Base-by-base conservation (phyloP, 1,140 invertebrate genomes). In the Odontomachus brunneus region DNA sequence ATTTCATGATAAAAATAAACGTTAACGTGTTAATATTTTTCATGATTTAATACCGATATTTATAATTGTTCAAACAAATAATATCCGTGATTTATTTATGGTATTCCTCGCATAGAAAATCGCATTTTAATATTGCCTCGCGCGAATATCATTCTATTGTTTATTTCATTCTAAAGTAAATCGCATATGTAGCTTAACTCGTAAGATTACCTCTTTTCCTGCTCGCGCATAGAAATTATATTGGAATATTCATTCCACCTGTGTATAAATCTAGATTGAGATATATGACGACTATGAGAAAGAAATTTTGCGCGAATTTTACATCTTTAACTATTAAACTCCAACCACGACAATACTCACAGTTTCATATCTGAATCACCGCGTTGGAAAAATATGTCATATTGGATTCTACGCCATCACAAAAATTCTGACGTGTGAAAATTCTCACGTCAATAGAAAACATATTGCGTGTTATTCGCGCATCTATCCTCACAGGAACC, bases 361-460 rank as follows among this genome's bases (percentile, higher is more conserved):
- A 57, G 22, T 67, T 69, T 78, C 33, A 55, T 69, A 67, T 78
- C 19, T 29, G 33, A 67, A 78, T 69, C 49, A 78, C 5, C 22
- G 29, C 17, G 15, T 38, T 57, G 22, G 22, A 69, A 63, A 38
- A 44, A 49, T 67, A 24, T 33, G 33, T 22, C 22, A 19, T 38
- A 76, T 57, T 65, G 51, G 44, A 29, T 57, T 55, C 55, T 26
- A 29, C 33, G 51, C 22, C 29, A 33, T 44, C 49, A 44, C 63
- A 55, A 69, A 33, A 69, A 69, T 78, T 67, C 51, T 69, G 51
- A 78, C 63, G 33, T 17, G 22, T 19, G 12, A 22, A 69, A 78
- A 78, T 69, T 55, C 17, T 69, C 63, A 69, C 75, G 11, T 38
- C 51, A 22, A 78, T 78, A 19, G 49, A 44, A 69, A 78, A 78